Evolutionary conservation across 2,888 invertebrate genomes (phyloP), one percentile per base, ranked within the genome.

Genomic region (Amphipoea oculea): DNA sequence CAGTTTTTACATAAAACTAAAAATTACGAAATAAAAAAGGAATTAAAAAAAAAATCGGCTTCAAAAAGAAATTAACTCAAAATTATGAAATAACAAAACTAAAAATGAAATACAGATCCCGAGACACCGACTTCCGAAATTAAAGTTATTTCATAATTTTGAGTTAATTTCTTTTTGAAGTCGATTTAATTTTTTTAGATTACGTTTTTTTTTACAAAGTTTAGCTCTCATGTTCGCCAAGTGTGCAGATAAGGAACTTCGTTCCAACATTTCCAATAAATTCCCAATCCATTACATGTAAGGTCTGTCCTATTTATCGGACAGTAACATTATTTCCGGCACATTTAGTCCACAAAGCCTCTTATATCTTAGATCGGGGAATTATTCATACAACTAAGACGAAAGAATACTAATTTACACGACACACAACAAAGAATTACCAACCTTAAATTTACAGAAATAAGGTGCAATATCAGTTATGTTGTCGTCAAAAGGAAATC

Each of bases 401-500:
- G 70, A 74, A 87, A 78, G 68, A 85, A 78, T 79, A 79, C 71
- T 79, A 83, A 86, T 88, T 81, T 78, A 81, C 73, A 69, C 63
- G 12, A 20, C 9, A 0, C 23, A 14, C 4, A 12, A 36, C 79
- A 70, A n/a, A 23, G 36, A 6, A 86, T 12, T 68, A n/a, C 17
- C 40, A 74, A 81, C 74, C 29, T 42, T 81, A 66, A 0, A 0
- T 0, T 0, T 5, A 12, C 1, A 1, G 0, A 0, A 0, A 29
- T 42, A 86, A 29, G 29, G 54, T 68, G 0, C 0, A 60, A 12
- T 42, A 29, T 81, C 1, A 20, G 40, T 60, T 65, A 65, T 14
- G 4, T 3, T 48, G 14, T n/a, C 11, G 0, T 17, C 6, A 42
- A 60, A 67, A 76, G 62, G 54, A 82, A 76, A 76, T 71, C 12